Evolutionary conservation across 2,113 vertebrate genomes (phyloP).

Genomic region (Gallinago jamesoni): DNA sequence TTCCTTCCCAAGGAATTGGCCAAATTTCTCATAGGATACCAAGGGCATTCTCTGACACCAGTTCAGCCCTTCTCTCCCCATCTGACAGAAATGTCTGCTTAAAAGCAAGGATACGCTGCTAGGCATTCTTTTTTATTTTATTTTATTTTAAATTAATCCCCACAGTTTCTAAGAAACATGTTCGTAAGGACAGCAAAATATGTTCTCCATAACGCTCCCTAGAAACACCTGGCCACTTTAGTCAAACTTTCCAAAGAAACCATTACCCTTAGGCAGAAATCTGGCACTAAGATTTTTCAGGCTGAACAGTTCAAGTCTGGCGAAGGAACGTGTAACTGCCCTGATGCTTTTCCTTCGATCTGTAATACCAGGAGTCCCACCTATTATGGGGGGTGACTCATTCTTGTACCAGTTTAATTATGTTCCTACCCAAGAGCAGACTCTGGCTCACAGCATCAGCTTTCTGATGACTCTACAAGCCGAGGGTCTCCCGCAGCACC

Average conservation of each 20-base stretch:
- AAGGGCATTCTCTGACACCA: not conserved
- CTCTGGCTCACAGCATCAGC: not conserved
- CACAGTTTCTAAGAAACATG: not conserved
- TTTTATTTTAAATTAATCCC: not conserved
- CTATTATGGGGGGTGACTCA: not conserved
- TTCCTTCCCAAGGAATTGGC: not conserved
- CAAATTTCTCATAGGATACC: not conserved
- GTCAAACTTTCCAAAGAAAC: constrained; percentile 9
- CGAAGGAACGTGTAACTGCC: not conserved
- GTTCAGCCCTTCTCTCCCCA: not conserved
- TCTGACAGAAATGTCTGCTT: not conserved
- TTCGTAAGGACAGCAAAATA: not conserved
- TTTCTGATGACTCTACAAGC: not conserved
- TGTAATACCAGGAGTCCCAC: not conserved
- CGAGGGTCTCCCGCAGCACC: not conserved
- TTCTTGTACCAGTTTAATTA: not conserved
- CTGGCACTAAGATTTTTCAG: not conserved
- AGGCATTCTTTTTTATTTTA: not conserved
- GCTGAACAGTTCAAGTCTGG: not conserved
- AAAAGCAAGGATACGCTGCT: not conserved
- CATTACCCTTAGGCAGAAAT: not conserved
- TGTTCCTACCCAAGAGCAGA: not conserved
- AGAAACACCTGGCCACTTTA: not conserved
- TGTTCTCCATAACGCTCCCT: not conserved
- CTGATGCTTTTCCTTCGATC: not conserved